Evolutionary conservation across 92 coral and sea anemone species (phyloP).

Genomic region (Meandrina meandrites): DNA sequence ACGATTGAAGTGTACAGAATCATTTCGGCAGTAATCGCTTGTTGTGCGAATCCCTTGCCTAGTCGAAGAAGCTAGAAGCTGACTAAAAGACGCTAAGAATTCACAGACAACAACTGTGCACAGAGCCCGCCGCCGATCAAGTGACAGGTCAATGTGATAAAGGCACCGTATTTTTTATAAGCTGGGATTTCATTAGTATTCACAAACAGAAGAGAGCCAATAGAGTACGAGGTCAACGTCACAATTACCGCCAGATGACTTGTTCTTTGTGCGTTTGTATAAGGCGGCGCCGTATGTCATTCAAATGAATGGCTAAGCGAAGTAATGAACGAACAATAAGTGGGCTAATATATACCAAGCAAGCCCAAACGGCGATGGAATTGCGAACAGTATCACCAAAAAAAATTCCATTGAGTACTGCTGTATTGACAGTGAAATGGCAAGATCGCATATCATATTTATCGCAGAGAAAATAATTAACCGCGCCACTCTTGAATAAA

Average conservation of each 20-base stretch:
- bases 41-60: slow-evolving; percentile 29
- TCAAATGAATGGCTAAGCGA: background rate
- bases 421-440: background rate
- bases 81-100: background rate
- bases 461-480: background rate
- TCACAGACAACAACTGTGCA: background rate
- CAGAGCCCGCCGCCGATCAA: slow-evolving; percentile 13
- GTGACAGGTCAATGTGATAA: background rate
- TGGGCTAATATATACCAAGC: background rate
- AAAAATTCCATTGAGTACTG: background rate
- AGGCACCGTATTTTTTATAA: slow-evolving; percentile 10
- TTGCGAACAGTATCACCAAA: background rate
- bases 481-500: slow-evolving; percentile 13
- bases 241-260: slow-evolving; percentile 16
- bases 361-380: background rate
- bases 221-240: background rate
- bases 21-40: slow-evolving; percentile 18
- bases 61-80: background rate
- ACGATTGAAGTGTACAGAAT: background rate
- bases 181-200: slow-evolving; percentile 24
- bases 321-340: background rate
- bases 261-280: slow-evolving; percentile 4
- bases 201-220: slow-evolving; percentile 22
- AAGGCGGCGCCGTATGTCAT: slow-evolving; percentile 19
- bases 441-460: background rate